These are phyloP conservation scores for Amitus sp. DNA, from an alignment of 2,888 invertebrate species.

Conservation along the genomic window DNA sequence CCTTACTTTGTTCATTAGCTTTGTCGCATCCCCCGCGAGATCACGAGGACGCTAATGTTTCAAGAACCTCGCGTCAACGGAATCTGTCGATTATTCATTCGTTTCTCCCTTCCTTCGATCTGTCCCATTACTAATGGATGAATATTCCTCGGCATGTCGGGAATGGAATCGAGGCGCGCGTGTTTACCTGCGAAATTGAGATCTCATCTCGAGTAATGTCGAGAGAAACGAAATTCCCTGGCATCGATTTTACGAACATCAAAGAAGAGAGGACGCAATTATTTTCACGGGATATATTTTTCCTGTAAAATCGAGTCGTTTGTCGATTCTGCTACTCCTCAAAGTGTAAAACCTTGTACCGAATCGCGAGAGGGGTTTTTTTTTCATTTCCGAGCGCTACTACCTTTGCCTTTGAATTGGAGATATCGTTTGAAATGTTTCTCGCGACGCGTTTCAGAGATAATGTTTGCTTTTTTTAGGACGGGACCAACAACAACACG, in stretches of 20 bases:
- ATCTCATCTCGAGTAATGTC: background rate
- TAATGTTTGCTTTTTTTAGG: slow-evolving; percentile 67
- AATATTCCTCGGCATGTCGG: background rate
- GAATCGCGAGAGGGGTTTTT: too few species aligned
- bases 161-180: background rate
- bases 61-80: background rate
- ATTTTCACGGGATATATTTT: background rate
- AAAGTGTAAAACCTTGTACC: background rate
- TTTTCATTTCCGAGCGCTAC: too few species aligned
- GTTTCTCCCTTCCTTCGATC: background rate
- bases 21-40: too few species aligned
- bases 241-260: background rate
- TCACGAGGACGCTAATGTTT: slow-evolving; percentile 11
- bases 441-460: too few species aligned
- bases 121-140: background rate
- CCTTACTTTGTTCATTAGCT: slow-evolving; percentile 1
- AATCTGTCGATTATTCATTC: background rate
- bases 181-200: background rate
- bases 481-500: slow-evolving; percentile 79
- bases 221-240: background rate
- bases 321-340: too few species aligned
- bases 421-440: too few species aligned
- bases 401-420: too few species aligned
- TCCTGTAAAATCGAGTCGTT: background rate
- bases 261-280: background rate